A percentile compares a stretch with the other conserved stretches of the same genome.
phyloP scores from a whole-genome alignment of 2,113 vertebrate species.

The Forbesichthys agassizii region DNA sequence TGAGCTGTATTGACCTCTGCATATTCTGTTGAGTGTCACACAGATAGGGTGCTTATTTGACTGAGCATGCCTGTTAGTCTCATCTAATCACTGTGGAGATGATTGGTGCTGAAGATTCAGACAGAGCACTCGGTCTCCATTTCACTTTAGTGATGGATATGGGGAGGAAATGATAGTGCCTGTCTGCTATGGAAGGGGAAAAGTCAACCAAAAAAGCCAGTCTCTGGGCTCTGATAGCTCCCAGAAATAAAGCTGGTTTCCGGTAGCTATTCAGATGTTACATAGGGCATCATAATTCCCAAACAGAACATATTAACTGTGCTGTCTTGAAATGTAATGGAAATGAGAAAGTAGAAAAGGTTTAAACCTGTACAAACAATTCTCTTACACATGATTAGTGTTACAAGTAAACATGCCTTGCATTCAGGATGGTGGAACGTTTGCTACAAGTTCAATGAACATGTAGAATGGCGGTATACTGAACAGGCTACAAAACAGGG shows the following conservation, averaged over 20 bases:
- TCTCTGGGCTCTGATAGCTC: constrained; percentile 38
- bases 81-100: constrained; percentile 18
- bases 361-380: too few relatives aligned
- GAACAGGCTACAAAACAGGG: too few relatives aligned
- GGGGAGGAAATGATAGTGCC: constrained; percentile 34
- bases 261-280: constrained; percentile 2
- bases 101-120: constrained; percentile 31
- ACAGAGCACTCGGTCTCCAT: constrained; percentile 34
- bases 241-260: constrained; percentile 30
- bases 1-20: constrained; percentile 8
- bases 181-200: constrained; percentile 26
- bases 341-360: too few relatives aligned
- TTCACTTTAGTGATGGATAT: constrained; percentile 29
- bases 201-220: constrained; percentile 30
- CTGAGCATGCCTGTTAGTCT: constrained; percentile 20
- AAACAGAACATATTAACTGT: constrained; percentile 17
- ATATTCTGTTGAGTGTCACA: background rate
- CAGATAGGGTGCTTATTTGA: constrained; percentile 25
- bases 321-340: background rate
- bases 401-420: too few relatives aligned
- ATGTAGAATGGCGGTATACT: too few relatives aligned
- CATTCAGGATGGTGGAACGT: too few relatives aligned
- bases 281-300: background rate
- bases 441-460: too few relatives aligned
- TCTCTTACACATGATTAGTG: too few relatives aligned